Conservation (phyloP, 2,888 invertebrate species). For the Cephus rjabovi region DNA sequence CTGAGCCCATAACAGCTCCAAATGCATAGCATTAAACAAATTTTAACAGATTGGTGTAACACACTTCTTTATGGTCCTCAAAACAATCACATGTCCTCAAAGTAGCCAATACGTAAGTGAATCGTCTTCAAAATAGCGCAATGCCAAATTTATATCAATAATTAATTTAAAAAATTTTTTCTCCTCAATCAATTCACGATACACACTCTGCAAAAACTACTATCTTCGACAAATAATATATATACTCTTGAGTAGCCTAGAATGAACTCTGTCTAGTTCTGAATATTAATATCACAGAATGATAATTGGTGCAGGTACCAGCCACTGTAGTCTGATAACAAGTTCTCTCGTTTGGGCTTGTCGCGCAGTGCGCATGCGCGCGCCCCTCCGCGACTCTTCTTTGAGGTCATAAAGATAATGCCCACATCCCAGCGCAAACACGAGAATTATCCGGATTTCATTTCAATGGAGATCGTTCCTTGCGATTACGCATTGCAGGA, state of each 20-base stretch:
- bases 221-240: neutral
- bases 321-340: slow-evolving; percentile 57
- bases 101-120: too few species aligned
- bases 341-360: slow-evolving; percentile 26
- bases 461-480: slow-evolving; percentile 36
- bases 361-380: slow-evolving; percentile 39
- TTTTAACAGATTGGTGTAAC: too few species aligned
- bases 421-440: slow-evolving; percentile 33
- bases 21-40: too few species aligned
- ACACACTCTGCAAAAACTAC: neutral
- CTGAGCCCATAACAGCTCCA: too few species aligned
- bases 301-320: slow-evolving; percentile 54
- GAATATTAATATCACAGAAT: slow-evolving; percentile 30
- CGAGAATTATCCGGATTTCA: slow-evolving; percentile 37
- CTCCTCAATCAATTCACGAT: neutral
- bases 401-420: slow-evolving; percentile 55
- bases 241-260: neutral
- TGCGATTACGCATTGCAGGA: slow-evolving; percentile 21
- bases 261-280: neutral
- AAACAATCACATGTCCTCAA: too few species aligned
- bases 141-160: too few species aligned
- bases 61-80: too few species aligned
- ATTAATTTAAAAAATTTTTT: too few species aligned
- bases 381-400: slow-evolving; percentile 27
- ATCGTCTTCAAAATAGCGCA: too few species aligned